These are phyloP conservation scores for Molanna angustata DNA, from an alignment of 2,888 invertebrate species.

Conservation along the genomic window DNA sequence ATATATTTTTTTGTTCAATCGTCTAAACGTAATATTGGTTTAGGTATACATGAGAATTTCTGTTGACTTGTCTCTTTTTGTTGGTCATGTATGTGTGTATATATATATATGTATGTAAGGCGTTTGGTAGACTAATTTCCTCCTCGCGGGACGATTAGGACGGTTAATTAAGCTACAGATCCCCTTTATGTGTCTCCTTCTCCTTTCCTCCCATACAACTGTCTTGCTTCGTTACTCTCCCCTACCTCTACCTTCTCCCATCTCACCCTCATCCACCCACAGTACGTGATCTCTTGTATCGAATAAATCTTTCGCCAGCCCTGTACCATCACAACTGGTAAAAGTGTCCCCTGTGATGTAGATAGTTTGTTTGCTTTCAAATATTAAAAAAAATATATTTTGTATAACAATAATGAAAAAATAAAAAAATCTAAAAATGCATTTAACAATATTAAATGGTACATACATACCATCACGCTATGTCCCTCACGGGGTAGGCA, in stretches of 20 bases:
- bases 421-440: no score
- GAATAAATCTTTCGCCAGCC: slow-evolving; percentile 22
- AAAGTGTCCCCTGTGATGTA: background rate
- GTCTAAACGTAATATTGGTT: no score
- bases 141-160: slow-evolving; percentile 29
- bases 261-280: background rate
- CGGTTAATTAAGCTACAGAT: slow-evolving; percentile 30
- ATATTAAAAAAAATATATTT: background rate
- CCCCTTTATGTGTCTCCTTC: slow-evolving; percentile 15
- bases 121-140: slow-evolving; percentile 27
- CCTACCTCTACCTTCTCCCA: slow-evolving; percentile 1
- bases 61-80: no score
- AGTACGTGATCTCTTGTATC: slow-evolving; percentile 10
- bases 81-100: no score
- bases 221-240: slow-evolving; percentile 1
- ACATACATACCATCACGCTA: no score
- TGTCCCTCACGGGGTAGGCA: no score
- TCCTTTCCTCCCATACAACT: background rate
- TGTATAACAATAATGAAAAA: no score
- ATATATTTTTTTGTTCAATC: no score
- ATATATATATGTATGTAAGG: no score
- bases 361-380: no score
- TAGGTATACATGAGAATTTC: no score
- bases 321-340: slow-evolving; percentile 1
- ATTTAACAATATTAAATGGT: no score